Evolutionary conservation across 2,888 invertebrate genomes (phyloP).

Genomic region (Candidula unifasciata): DNA sequence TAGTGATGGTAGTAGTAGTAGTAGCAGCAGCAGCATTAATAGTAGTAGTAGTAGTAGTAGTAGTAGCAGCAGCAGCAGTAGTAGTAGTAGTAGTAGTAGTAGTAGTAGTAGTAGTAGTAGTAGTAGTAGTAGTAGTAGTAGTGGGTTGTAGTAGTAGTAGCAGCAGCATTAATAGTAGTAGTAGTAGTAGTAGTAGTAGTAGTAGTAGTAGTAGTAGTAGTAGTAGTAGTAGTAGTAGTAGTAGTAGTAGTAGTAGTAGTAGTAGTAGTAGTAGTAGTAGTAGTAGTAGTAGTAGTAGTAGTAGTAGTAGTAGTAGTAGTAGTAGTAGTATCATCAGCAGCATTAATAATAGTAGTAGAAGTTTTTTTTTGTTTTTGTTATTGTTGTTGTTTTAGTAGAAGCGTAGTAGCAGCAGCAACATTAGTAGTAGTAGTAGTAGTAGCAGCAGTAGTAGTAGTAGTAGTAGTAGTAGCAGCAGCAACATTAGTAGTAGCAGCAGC

Average conservation of each 20-base stretch:
- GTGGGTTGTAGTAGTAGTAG: neutral
- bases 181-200: neutral
- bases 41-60: neutral
- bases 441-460: too few species aligned
- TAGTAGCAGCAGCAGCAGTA: neutral
- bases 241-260: neutral
- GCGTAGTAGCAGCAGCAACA: too few species aligned
- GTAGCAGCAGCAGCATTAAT: neutral
- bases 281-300: neutral
- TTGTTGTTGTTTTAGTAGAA: too few species aligned
- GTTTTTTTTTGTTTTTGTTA: neutral
- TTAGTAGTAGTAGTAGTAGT: too few species aligned
- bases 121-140: slow-evolving; percentile 18
- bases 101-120: slow-evolving; percentile 15
- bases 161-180: neutral
- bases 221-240: neutral
- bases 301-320: slow-evolving; percentile 17
- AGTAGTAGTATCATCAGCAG: neutral
- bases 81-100: slow-evolving; percentile 3
- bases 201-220: neutral
- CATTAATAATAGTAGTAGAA: neutral
- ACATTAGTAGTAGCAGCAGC: too few species aligned
- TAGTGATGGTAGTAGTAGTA: neutral
- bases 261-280: neutral
- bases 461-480: too few species aligned